These are phyloP conservation scores for Drosophila nigromelanica DNA, from an alignment of 1,140 invertebrate species.

Conservation along the genomic window DNA sequence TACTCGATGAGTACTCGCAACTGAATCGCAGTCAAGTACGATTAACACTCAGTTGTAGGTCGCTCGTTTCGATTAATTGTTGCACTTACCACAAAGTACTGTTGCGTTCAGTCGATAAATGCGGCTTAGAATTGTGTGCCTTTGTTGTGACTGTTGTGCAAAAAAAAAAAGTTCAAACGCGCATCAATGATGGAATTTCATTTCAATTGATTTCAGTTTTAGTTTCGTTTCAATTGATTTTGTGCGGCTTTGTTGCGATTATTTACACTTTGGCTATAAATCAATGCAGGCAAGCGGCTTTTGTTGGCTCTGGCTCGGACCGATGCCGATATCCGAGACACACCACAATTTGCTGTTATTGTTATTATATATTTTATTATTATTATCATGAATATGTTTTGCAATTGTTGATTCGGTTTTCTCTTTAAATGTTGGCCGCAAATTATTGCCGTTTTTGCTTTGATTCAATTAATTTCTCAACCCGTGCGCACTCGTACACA, in stretches of 20 bases:
- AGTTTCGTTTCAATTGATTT: slow-evolving; percentile 55
- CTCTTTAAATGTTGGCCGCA: slow-evolving; percentile 20
- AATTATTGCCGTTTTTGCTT: slow-evolving; percentile 45
- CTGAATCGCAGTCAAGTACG: background rate
- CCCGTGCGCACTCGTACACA: slow-evolving; percentile 6
- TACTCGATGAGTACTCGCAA: background rate
- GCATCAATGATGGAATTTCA: slow-evolving; percentile 46
- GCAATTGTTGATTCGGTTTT: slow-evolving; percentile 23
- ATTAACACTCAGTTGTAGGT: slow-evolving; percentile 7
- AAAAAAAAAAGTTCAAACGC: slow-evolving; percentile 26
- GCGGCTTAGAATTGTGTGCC: slow-evolving; percentile 1
- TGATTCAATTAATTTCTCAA: slow-evolving; percentile 44
- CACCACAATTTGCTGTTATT: slow-evolving; percentile 44
- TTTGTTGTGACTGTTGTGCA: background rate
- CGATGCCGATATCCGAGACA: slow-evolving; percentile 4
- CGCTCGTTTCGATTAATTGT: slow-evolving; percentile 27
- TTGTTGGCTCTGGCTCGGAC: slow-evolving; percentile 11
- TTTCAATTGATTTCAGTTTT: slow-evolving; percentile 64
- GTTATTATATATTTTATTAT: slow-evolving; percentile 15
- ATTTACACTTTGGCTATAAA: slow-evolving; percentile 68
- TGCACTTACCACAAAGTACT: slow-evolving; percentile 36
- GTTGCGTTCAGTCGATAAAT: slow-evolving; percentile 5
- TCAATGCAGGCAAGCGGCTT: slow-evolving; percentile 43
- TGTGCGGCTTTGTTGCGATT: slow-evolving; percentile 59
- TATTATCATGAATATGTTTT: slow-evolving; percentile 21